Conservation (phyloP, 2,113 vertebrate genomes). For the Eubucco bourcierii region DNA sequence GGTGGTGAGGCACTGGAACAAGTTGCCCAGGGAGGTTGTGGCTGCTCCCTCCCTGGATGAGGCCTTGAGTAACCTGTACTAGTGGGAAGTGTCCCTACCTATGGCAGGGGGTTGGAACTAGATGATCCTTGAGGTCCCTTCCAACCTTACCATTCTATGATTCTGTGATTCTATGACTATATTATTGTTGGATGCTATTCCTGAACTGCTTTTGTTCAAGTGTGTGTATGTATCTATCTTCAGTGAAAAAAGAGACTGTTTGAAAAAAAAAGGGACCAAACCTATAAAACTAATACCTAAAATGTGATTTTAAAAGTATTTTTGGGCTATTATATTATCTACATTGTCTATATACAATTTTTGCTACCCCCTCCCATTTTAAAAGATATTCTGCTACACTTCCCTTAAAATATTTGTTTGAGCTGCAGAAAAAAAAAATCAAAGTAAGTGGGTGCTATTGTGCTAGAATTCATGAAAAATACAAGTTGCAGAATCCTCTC, state of each 20-base stretch:
- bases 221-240: background rate
- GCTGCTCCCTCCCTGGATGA: no score
- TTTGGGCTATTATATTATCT: background rate
- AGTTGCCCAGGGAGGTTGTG: no score
- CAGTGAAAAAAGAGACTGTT: background rate
- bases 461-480: conserved; percentile 6
- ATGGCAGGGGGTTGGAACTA: no score
- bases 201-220: background rate
- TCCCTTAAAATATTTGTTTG: background rate
- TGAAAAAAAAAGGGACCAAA: background rate
- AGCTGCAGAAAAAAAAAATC: background rate
- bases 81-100: no score
- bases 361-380: background rate
- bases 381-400: background rate
- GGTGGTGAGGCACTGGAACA: no score
- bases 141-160: no score
- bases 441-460: background rate
- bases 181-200: background rate
- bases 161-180: no score
- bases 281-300: background rate
- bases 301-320: background rate
- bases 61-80: no score
- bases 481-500: background rate
- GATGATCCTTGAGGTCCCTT: no score
- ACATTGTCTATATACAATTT: background rate